Conservation (phyloP, 2,113 vertebrate species). For the Gyps fulvus region DNA sequence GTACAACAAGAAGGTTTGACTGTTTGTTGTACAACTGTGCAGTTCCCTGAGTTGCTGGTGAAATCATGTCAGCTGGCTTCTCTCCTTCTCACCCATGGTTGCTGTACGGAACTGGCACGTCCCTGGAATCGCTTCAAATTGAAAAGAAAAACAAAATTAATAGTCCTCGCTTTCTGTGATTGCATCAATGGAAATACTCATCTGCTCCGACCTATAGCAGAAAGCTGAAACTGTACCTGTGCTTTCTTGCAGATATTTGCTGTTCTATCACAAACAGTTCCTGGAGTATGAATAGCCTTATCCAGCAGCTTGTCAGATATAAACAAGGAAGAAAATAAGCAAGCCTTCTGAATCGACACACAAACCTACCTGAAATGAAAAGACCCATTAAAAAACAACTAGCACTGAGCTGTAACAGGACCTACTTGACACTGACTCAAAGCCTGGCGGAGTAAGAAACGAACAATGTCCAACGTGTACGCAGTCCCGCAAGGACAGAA, state of each 20-base stretch:
- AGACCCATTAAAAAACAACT: slow-evolving; percentile 66
- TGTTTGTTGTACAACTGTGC: not conserved
- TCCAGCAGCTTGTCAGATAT: slow-evolving; percentile 48
- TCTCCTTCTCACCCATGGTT: not conserved
- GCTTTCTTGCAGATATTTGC: slow-evolving; percentile 80
- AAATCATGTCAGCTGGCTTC: not conserved
- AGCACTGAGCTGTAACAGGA: slow-evolving; percentile 85
- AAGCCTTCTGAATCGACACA: slow-evolving; percentile 77
- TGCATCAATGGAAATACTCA: not conserved
- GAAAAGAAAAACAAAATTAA: not conserved
- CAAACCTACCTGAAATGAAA: slow-evolving; percentile 82
- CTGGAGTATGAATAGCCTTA: slow-evolving; percentile 91
- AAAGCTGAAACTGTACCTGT: not conserved
- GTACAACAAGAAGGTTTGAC: not conserved
- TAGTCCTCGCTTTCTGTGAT: not conserved
- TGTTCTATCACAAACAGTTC: slow-evolving; percentile 99
- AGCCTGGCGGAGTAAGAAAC: slow-evolving; percentile 75
- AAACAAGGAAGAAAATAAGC: slow-evolving; percentile 61
- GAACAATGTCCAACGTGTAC: slow-evolving; percentile 70
- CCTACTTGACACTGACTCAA: slow-evolving; percentile 84
- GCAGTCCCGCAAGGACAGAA: slow-evolving; percentile 64
- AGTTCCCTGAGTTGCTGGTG: not conserved
- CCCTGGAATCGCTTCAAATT: not conserved
- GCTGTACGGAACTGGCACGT: not conserved
- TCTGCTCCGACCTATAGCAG: rapidly evolving